Evolutionary conservation across 2,797 vertebrate species (phyloP), one percentile per base, ranked within the genome.

Genomic region (Sarcoramphus papa): DNA sequence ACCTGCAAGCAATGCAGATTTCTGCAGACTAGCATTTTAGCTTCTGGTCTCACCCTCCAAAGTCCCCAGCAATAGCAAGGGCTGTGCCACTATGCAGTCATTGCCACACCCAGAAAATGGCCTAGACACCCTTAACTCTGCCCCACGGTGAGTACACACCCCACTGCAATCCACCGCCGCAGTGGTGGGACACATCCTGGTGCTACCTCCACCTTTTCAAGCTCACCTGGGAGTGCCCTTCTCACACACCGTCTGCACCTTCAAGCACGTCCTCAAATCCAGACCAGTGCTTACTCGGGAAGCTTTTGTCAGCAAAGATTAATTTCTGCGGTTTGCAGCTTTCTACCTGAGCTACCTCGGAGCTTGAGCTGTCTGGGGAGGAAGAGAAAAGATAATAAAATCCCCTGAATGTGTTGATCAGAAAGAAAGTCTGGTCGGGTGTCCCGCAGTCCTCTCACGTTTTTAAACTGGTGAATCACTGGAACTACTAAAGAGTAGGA

Each of bases 301-400:
- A 95, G 89, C 91, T 91, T 96, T 96, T 94, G 93, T 95, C 92
- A 88, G 91, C 78, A 90, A 91, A 97, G 94, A 97, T 96, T 96
- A 96, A 95, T 90, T 96, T 91, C 89, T 90, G 84, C 63, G 2
- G 85, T 94, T 96, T 97, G 78, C 91, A 97, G 88, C 90, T 97
- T 94, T 97, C 94, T 95, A 97, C 97, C 95, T 93, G 92, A 94
- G 92, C 87, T 94, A 93, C 93, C 73, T 97, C 12, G 0, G 87
- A 95, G 85, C 87, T 76, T 68, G 62, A 95, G 95, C 84, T 92
- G 93, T 93, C 95, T 95, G 47, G 75, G 73, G 73, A 95, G 63
- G 63, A 96, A 94, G 56, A 92, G 89, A 94, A 95, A 90, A 97
- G 93, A 93, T 88, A 93, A 95, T 90, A 96, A 95, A 95, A 96